Base-by-base conservation (phyloP, 2,888 invertebrate genomes). In the Ochropacha duplaris region DNA sequence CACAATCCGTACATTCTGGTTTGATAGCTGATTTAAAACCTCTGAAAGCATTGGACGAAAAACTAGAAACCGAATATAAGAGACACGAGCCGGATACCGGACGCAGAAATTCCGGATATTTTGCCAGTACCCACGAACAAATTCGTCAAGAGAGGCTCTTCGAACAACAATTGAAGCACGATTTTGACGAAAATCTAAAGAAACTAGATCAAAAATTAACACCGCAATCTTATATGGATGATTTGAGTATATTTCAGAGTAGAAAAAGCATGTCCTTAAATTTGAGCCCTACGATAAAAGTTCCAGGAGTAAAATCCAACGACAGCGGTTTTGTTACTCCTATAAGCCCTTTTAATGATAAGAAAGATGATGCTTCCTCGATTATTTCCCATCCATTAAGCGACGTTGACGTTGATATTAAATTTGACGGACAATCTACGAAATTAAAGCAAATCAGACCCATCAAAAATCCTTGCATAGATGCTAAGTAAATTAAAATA, bases 361-460 rank as follows among this genome's bases (percentile, higher is more conserved):
- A 73, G 55, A 90, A 81, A 60, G 85, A 87, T 4, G 93, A 93
- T 14, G 78, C 76, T 0, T 83, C 83, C 36, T 93, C 94, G 0
- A 80, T 86, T 0, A 77, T 92, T 1, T 94, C 94, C 54, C 97
- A 97, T 87, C 97, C 97, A 0, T 76, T 97, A 4, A 96, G 96
- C 66, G 95, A 96, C 73, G 95, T 95, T 59, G 97, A 96, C 76
- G 96, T 97, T 0, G 96, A 95, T 75, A 96, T 97, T 51, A 96
- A 95, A 64, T 97, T 95, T 76, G 96, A 96, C 71, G 97, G 96
- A 6, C 92, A 91, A 16, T 96, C 96, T 0, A 96, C 96, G 0
- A 96, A 97, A 78, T 85, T 97, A 60, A 97, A 96, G 79, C 96
- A 95, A 56, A 94, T 97, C 26, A 93, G 95, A 62, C 94, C 96